Conservation (phyloP, 2,797 vertebrate species). For the Pseudochirops cupreus region DNA sequence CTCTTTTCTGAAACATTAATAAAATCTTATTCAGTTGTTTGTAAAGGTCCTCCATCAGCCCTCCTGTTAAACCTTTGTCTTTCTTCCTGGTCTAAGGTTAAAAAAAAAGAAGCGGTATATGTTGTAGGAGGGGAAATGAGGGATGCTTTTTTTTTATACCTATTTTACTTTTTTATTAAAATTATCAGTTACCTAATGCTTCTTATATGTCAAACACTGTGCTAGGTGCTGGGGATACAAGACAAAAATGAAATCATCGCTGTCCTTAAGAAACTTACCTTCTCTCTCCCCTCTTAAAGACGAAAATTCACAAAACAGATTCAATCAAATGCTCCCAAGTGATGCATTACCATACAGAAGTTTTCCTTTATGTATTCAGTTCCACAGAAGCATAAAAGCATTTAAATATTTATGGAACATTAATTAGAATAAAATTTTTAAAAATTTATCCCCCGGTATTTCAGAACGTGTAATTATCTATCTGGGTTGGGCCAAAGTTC, state of each 20-base stretch:
- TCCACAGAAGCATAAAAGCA: neutral
- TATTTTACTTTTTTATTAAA: neutral
- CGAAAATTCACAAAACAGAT: neutral
- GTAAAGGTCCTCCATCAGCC: neutral
- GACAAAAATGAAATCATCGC: neutral
- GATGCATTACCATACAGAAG: neutral
- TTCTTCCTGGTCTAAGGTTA: neutral
- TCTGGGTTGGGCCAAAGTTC: neutral
- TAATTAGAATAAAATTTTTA: neutral
- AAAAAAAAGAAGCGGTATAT: neutral
- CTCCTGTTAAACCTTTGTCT: neutral
- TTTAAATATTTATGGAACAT: neutral
- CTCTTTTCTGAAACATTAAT: neutral
- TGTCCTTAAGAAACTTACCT: neutral
- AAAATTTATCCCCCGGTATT: neutral
- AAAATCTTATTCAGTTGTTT: neutral
- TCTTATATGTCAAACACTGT: neutral
- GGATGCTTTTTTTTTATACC: fast-evolving
- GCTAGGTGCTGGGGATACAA: too few relatives aligned
- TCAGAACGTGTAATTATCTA: neutral
- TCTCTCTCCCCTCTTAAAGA: neutral
- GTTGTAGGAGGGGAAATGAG: neutral
- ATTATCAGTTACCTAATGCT: neutral
- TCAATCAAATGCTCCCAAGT: neutral
- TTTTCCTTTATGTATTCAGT: neutral